Base-by-base conservation (phyloP, 1,140 invertebrate genomes). In the Achatina immaculata region DNA sequence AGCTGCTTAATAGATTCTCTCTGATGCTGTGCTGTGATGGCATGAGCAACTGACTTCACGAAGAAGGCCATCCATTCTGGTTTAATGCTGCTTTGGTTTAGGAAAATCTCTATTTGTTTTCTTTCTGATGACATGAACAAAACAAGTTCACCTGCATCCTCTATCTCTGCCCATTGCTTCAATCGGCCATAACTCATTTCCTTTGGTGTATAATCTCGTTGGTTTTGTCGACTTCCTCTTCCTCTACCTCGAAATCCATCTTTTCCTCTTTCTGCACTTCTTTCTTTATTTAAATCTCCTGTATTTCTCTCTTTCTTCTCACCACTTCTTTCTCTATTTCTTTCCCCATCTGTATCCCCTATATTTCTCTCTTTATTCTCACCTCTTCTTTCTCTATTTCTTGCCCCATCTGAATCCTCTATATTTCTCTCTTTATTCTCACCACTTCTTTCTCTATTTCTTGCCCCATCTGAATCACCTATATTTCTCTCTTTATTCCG, bases 21-120 rank as follows among this genome's bases (percentile, higher is more conserved):
- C 28, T 76, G 74, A 36, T 62, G 58, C n/a, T 76, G 74, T 9
- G 74, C 48, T 38, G 51, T 76, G 21, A 76, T 40, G 4, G 58
- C 58, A 62, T 40, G 40, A 24, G 38, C 38, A 1, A 76, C 3
- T 36, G 55, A 42, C 55, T 40, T 40, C 16, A 76, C 21, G 1
- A 76, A 31, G 28, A 76, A 55, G 4, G 21, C 62, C 31, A 62
- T 36, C 74, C 45, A 45, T 3, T 74, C 72, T 55, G 42, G 1
- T 28, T 71, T 51, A 34, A 74, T 51, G 1, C 24, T 74, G 1
- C 6, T 16, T 31, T 74, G 43, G 24, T 28, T 48, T 9, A 74
- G 45, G 28, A 74, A 74, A 4, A 11, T 74, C 11, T 74, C 43
- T 19, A 74, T 1, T 11, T 45, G 45, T 51, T 74, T 1, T 55